Evolutionary conservation across 2,113 vertebrate species (phyloP).

Genomic region (Anolis carolinensis): DNA sequence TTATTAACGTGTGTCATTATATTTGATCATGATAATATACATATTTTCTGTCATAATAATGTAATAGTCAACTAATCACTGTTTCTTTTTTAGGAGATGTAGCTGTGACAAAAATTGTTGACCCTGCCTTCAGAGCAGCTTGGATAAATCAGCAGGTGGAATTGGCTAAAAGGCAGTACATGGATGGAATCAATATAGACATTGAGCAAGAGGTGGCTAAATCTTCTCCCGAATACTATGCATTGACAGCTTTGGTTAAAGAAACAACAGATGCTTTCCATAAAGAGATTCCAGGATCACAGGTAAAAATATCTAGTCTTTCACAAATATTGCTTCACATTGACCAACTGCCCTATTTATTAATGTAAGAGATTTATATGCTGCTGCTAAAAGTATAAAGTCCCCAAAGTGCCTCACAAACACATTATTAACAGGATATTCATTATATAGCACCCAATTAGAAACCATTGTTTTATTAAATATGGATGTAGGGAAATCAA

Average conservation of each 20-base stretch:
- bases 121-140: slow-evolving; percentile 81
- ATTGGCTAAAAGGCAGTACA: slow-evolving; percentile 88
- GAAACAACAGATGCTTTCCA: slow-evolving; percentile 91
- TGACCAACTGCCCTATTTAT: neutral
- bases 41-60: neutral
- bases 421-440: neutral
- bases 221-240: slow-evolving; percentile 83
- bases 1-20: too few species aligned
- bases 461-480: neutral
- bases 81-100: slow-evolving; percentile 82
- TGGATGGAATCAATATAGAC: slow-evolving; percentile 98
- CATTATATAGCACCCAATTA: neutral
- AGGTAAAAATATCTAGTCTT: slow-evolving; percentile 76
- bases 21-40: too few species aligned
- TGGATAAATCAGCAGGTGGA: slow-evolving; percentile 87
- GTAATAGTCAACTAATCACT: slow-evolving; percentile 17
- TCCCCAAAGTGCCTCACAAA: neutral
- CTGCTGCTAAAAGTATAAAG: neutral
- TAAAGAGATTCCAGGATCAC: slow-evolving; percentile 89
- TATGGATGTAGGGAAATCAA: neutral
- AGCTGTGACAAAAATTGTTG: slow-evolving; percentile 78
- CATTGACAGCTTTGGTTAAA: slow-evolving; percentile 87
- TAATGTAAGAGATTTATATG: neutral
- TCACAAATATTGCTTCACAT: neutral
- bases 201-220: slow-evolving; percentile 86